Evolutionary conservation across 1,140 invertebrate genomes (phyloP).

Genomic region (Plectrocnemia conspersa): DNA sequence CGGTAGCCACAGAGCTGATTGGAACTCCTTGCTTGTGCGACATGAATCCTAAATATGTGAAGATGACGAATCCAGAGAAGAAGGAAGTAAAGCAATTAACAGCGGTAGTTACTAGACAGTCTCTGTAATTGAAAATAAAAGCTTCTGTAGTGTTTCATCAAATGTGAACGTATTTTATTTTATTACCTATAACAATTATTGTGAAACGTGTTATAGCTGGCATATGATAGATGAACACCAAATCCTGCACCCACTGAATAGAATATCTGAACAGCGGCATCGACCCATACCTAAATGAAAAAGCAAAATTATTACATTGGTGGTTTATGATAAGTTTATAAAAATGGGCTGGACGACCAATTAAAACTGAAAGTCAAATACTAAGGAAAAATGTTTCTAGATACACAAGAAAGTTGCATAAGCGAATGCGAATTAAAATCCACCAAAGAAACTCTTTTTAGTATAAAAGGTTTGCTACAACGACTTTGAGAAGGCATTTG

Average conservation of each 20-base stretch:
- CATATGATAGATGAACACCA: conserved; percentile 87
- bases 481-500: too few relatives aligned
- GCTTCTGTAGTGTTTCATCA: neutral
- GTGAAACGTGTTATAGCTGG: conserved; percentile 90
- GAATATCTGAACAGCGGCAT: conserved; percentile 92
- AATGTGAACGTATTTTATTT: neutral
- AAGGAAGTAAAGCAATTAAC: conserved; percentile 93
- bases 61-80: conserved; percentile 93
- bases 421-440: too few relatives aligned
- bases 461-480: too few relatives aligned
- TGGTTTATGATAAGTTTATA: too few relatives aligned
- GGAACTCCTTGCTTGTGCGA: conserved; percentile 75
- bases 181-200: conserved; percentile 70
- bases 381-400: too few relatives aligned
- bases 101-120: conserved; percentile 87
- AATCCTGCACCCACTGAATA: conserved; percentile 92
- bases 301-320: too few relatives aligned
- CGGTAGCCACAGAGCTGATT: conserved; percentile 76
- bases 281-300: conserved; percentile 81
- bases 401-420: too few relatives aligned
- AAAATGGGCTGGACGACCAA: too few relatives aligned
- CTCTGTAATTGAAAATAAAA: conserved; percentile 53
- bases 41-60: conserved; percentile 91
- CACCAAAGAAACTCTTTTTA: too few relatives aligned
- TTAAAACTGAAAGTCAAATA: too few relatives aligned